Percentiles rank a stretch among this genome's conserved stretches.
Evolutionary conservation across 2,113 vertebrate species (phyloP).

Genomic region (Chamaea fasciata): DNA sequence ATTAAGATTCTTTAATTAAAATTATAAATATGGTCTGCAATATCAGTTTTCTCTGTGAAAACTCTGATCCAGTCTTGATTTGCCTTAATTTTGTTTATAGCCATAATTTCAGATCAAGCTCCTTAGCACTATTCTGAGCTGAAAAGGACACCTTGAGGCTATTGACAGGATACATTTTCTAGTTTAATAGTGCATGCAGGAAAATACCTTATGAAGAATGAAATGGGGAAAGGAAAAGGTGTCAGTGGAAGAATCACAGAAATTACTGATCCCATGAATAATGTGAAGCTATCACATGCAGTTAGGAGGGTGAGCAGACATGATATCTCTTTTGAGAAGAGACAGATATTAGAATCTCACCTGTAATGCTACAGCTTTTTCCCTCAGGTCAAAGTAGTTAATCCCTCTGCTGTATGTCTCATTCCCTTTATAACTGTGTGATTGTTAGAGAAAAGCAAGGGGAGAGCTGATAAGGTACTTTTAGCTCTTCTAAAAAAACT

Average conservation of each 20-base stretch:
- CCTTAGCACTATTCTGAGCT: neutral
- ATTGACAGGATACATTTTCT: neutral
- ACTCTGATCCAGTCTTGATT: neutral
- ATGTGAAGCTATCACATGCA: neutral
- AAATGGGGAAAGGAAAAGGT: neutral
- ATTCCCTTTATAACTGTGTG: neutral
- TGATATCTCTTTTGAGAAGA: neutral
- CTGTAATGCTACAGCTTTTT: neutral
- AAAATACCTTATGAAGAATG: neutral
- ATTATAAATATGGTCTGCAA: neutral
- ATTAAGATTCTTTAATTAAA: neutral
- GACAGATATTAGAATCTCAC: neutral
- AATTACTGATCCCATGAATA: neutral
- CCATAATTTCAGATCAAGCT: neutral
- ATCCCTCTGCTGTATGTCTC: neutral
- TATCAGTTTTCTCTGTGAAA: neutral
- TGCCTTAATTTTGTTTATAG: neutral
- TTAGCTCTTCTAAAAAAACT: neutral
- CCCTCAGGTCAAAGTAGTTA: neutral
- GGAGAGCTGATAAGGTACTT: neutral
- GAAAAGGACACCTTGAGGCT: neutral
- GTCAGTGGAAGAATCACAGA: neutral
- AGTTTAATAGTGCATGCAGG: neutral
- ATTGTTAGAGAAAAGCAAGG: neutral
- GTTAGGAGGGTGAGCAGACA: neutral